Percentiles rank a stretch among this genome's conserved stretches.
These are phyloP conservation scores for Craseonycteris thonglongyai DNA, from an alignment of 2,113 vertebrate species.

Conservation along the genomic window DNA sequence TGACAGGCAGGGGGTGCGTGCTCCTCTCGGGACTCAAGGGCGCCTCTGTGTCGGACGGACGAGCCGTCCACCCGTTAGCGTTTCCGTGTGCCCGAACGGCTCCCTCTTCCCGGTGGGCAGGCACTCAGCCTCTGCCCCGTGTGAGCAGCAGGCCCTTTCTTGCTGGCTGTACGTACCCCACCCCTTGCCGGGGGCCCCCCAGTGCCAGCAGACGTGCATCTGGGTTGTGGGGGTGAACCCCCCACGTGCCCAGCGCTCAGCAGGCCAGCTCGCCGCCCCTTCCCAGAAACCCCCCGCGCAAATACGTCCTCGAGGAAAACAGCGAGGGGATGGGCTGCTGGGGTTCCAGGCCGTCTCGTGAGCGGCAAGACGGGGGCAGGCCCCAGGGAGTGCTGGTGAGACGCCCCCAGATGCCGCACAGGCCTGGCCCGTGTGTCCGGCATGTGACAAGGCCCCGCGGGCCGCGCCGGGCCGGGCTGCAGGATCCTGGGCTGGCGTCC, in stretches of 20 bases:
- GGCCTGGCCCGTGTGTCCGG: neutral
- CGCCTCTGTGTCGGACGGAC: neutral
- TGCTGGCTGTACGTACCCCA: neutral
- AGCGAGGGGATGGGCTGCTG: accelerated
- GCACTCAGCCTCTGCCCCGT: accelerated
- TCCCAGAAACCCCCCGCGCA: neutral
- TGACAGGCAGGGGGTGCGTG: too few species aligned
- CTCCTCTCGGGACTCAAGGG: too few species aligned
- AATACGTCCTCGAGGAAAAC: neutral
- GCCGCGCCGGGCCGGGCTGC: too few species aligned
- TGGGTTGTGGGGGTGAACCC: neutral
- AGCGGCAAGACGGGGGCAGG: too few species aligned
- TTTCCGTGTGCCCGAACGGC: neutral
- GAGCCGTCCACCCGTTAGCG: neutral
- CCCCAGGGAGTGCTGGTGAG: too few species aligned
- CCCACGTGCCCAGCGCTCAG: neutral
- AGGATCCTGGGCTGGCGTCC: neutral
- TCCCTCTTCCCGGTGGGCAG: accelerated
- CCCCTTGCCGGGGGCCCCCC: neutral
- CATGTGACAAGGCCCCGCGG: too few species aligned
- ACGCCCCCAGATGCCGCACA: too few species aligned
- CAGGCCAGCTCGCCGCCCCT: neutral
- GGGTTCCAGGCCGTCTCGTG: too few species aligned
- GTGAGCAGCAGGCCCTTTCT: neutral
- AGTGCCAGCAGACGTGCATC: accelerated